Evolutionary conservation across 2,797 vertebrate species (phyloP).

Genomic region (Acanthiza pusilla): DNA sequence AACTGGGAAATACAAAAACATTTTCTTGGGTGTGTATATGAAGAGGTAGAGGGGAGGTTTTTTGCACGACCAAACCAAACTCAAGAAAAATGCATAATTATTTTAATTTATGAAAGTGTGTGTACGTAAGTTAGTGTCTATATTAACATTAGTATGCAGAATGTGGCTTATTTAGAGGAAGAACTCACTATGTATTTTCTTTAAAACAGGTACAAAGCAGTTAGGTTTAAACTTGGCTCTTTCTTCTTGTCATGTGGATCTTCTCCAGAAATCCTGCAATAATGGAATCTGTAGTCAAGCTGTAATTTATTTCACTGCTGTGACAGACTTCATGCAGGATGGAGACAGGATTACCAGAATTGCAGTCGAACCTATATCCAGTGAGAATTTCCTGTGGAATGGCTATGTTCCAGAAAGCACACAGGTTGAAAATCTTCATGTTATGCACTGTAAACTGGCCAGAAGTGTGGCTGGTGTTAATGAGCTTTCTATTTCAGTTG

Average conservation of each 20-base stretch:
- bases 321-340: constrained; percentile 81
- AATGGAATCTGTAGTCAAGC: constrained; percentile 76
- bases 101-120: not conserved
- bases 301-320: constrained; percentile 77
- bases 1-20: not conserved
- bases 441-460: not conserved
- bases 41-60: not conserved
- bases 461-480: not conserved
- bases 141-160: not conserved
- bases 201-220: constrained; percentile 72
- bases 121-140: not conserved
- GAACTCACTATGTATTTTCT: not conserved
- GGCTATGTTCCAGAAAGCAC: constrained; percentile 79
- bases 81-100: not conserved
- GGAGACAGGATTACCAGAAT: constrained; percentile 80
- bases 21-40: not conserved
- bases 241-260: constrained; percentile 83
- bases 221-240: constrained; percentile 81
- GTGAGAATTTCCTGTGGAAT: constrained; percentile 84
- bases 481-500: not conserved
- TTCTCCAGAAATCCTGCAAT: constrained; percentile 73
- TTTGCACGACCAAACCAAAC: not conserved
- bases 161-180: not conserved
- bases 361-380: constrained; percentile 74
- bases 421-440: constrained; percentile 71